Evolutionary conservation across 1,140 invertebrate genomes (phyloP), one percentile per base, ranked within the genome.

Genomic region (Agraylea sexmaculata): DNA sequence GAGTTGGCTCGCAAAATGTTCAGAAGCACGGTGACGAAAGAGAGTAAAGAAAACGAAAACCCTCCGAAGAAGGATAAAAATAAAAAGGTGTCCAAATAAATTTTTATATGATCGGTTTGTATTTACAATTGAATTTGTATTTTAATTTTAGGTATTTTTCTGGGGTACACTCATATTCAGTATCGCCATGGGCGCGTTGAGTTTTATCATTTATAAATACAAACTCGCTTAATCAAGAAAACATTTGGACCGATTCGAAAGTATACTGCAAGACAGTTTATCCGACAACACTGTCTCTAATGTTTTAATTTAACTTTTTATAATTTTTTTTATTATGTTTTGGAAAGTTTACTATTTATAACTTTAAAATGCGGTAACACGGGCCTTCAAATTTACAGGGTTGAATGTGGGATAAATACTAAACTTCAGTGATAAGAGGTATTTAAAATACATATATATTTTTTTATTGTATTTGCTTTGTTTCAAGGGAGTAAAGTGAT

Each of bases 1-100:
- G 47, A 49, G 19, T 38, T 49, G 22, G 47, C 47, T 23, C 35
- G 35, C 19, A 45, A 45, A 31, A 49, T 49, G 47, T 17, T 49
- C 10, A 43, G 47, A 1, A 28, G 22, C 6, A 16, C 15, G 25
- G 23, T 7, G 23, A 22, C 7, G 10, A 21, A 31, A 21, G 38
- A 44, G 10, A 37, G 30, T n/a, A 29, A 32, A 10, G 29, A 42
- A 27, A 38, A 25, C 15, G 17, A 40, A 13, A 18, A 40, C 21
- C 42, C 39, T 31, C 37, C 40, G 13, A 49, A 49, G 37, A 41
- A 34, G 15, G 25, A 20, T 16, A 22, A 32, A 2, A 19, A 20
- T 15, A 41, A 25, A 17, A 41, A 41, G 31, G 39, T 40, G 5
- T 12, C 18, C 20, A 25, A 7, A 7, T 6, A 25, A 25, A 25